Evolutionary conservation across 2,113 vertebrate genomes (phyloP), one percentile per base, ranked within the genome.

Genomic region (Polypterus senegalus): DNA sequence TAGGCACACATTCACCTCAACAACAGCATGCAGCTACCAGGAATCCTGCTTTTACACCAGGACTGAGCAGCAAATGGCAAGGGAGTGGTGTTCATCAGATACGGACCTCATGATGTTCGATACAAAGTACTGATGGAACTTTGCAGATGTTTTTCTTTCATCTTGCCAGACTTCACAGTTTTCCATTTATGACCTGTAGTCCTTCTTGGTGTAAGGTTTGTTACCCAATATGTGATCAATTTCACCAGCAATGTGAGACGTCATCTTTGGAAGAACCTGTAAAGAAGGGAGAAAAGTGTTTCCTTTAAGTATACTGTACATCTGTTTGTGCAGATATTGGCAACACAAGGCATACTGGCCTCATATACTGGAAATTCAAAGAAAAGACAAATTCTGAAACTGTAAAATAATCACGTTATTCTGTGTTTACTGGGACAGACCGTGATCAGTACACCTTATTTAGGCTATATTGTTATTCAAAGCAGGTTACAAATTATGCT

Each of bases 221-320:
- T 99, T 99, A 60, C 91, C 93, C 69, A 99, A 71, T 61, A 99
- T 97, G 71, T 91, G 94, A 73, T 99, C 96, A 3, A 99, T 93
- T 63, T 99, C 96, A 0, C 86, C 91, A 49, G 95, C 93, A 49
- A 97, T 79, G 0, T 96, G 93, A 57, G 96, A 91, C 2, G 90
- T 97, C 96, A 99, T 97, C 86, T 99, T 99, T 62, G 96, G 93
- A 72, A 99, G 95, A 62, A 99, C 91, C 96, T 99, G 74, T 49
- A 60, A 10, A 61, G 5, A 6, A 62, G 5, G 55, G 65, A 57
- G 27, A 27, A 27, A 27, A 27, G 27, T 27, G 27, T 27, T 27
- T 27, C 27, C 27, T 27, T 27, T 27, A 27, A 27, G 27, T 27
- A 27, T 27, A 27, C 27, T 27, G 27, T 27, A 27, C 27, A 27